Evolutionary conservation across 2,113 vertebrate species (phyloP), one percentile per base, ranked within the genome.

Genomic region (Percina caprodes): DNA sequence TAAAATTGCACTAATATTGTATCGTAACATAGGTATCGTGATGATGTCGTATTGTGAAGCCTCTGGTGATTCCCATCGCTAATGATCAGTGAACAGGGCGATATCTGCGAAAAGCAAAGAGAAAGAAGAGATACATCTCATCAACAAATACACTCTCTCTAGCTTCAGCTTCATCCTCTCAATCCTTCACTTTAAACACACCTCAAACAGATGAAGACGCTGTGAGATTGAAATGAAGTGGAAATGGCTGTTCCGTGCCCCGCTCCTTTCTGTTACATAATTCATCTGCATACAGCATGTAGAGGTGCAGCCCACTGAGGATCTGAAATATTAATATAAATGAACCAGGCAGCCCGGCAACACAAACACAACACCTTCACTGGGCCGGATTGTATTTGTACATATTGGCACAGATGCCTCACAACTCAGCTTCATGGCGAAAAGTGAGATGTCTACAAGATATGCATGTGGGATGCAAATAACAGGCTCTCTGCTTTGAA

Each of bases 281-380:
- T 91, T 91, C 65, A 92, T 89, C 74, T 59, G 19, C 73, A 76
- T 72, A 62, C 81, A 55, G 88, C 61, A 3, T 68, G 80, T 45
- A 21, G 82, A 81, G 62, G 80, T 74, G 79, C 82, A 68, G 78
- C 90, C 76, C 69, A 67, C 83, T 79, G 88, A 59, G 83, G 84
- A 69, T 67, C 83, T 92, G 69, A 92, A 94, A 92, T 91, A 92
- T 93, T 92, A 63, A 94, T 90, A 82, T 81, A 77, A 89, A 86
- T 88, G 79, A 88, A 74, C 48, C 52, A 72, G 71, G 48, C 86
- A 56, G 77, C 59, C 23, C 24, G 7, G 73, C 69, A 84, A 85
- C 75, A 85, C 74, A 79, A 77, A 83, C 84, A 84, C 74, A 77
- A 68, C 84, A 56, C 69, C 63, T 59, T 26, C 11, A 7, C 80